These are phyloP conservation scores for Mirza zaza DNA, from an alignment of 2,113 vertebrate genomes.

Conservation along the genomic window DNA sequence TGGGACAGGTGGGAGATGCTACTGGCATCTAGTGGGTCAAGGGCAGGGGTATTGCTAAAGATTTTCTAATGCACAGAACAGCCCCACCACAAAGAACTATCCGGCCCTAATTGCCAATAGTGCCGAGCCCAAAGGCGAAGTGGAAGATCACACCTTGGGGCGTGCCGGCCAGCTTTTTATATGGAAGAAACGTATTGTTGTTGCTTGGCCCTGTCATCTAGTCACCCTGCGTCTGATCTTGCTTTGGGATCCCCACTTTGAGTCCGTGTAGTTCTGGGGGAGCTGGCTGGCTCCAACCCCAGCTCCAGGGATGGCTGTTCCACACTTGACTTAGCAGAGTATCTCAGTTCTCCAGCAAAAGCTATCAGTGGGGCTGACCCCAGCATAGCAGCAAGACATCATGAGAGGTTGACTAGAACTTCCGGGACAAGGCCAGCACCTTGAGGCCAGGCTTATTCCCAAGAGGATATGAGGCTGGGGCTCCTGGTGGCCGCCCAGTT, in stretches of 20 bases:
- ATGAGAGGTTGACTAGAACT: not conserved
- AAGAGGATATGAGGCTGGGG: not conserved
- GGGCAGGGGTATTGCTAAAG: not conserved
- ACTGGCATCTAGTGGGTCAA: too few species aligned
- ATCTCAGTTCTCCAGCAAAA: not conserved
- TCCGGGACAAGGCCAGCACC: not conserved
- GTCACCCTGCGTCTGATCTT: not conserved
- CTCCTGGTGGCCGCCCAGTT: not conserved
- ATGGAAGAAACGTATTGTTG: not conserved
- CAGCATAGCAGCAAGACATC: not conserved
- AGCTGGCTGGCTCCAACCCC: not conserved
- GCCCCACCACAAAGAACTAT: not conserved
- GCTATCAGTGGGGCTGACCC: not conserved
- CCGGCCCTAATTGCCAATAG: not conserved
- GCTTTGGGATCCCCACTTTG: not conserved
- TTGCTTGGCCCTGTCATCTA: not conserved
- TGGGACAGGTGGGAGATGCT: not conserved
- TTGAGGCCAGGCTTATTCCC: not conserved
- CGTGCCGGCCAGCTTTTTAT: not conserved
- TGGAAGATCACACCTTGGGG: not conserved
- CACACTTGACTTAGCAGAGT: not conserved
- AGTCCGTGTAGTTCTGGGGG: accelerated
- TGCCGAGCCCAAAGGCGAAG: accelerated
- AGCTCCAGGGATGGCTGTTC: not conserved
- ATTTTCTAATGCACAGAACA: not conserved